These are phyloP conservation scores for Toxotes chatareus DNA, from an alignment of 2,113 vertebrate species.

Conservation along the genomic window DNA sequence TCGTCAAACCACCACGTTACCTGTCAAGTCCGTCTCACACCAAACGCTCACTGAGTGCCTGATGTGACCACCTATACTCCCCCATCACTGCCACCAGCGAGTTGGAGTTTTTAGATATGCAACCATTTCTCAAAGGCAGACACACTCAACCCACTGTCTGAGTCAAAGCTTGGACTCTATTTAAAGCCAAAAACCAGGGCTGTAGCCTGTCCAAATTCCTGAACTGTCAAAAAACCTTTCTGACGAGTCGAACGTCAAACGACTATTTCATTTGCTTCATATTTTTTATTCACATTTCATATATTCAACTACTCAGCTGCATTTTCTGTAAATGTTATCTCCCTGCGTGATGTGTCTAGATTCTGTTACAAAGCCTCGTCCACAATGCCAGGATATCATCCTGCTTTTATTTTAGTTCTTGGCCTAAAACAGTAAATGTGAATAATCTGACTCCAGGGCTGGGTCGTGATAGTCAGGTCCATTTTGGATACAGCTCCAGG, in stretches of 20 bases:
- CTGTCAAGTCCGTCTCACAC: conserved; percentile 59
- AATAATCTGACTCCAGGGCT: neutral
- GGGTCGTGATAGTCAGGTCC: neutral
- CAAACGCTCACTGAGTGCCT: conserved; percentile 45
- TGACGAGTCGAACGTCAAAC: neutral
- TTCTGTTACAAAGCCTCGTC: neutral
- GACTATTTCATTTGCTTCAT: neutral
- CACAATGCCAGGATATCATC: neutral
- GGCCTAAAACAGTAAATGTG: neutral
- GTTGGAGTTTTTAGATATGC: conserved; percentile 64
- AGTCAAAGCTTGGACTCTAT: neutral
- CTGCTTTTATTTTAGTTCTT: neutral
- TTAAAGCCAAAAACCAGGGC: neutral
- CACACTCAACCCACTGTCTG: neutral
- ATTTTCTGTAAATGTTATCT: neutral
- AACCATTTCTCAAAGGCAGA: conserved; percentile 46
- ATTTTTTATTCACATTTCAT: neutral
- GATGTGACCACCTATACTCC: conserved; percentile 44
- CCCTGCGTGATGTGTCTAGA: neutral
- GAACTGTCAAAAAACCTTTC: neutral
- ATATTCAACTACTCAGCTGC: neutral
- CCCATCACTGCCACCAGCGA: conserved; percentile 40
- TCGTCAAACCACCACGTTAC: conserved; percentile 54
- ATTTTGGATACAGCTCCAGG: neutral
- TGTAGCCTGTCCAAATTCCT: neutral